Percentiles rank a stretch among this genome's conserved stretches.
Evolutionary conservation across 2,113 vertebrate genomes (phyloP).

Genomic region (Oryzias melastigma): DNA sequence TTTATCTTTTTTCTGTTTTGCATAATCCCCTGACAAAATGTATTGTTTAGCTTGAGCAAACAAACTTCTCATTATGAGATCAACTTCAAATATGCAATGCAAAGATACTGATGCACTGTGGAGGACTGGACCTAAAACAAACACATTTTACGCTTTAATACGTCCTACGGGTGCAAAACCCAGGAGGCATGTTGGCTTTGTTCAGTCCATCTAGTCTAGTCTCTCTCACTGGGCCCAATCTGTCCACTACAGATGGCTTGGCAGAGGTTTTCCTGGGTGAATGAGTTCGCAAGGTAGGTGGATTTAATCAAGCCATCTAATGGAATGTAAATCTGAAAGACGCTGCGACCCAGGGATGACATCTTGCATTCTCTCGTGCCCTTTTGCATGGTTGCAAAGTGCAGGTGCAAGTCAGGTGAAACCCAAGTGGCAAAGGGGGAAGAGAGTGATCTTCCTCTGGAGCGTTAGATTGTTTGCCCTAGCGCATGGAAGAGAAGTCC

Average conservation of each 20-base stretch:
- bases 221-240: slow-evolving; percentile 6
- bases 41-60: too few relatives aligned
- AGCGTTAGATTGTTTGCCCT: slow-evolving; percentile 18
- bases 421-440: slow-evolving; percentile 17
- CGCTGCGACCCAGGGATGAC: slow-evolving; percentile 35
- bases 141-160: slow-evolving; percentile 9
- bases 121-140: slow-evolving; percentile 51
- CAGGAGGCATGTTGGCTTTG: slow-evolving; percentile 35
- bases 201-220: slow-evolving; percentile 47
- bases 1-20: too few relatives aligned
- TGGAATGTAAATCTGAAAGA: slow-evolving; percentile 66
- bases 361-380: slow-evolving; percentile 40
- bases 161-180: too few relatives aligned
- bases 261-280: slow-evolving; percentile 38
- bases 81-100: too few relatives aligned
- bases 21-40: too few relatives aligned
- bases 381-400: slow-evolving; percentile 34
- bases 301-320: slow-evolving; percentile 67
- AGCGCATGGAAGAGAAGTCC: slow-evolving; percentile 13
- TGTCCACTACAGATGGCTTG: slow-evolving; percentile 56
- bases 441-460: slow-evolving; percentile 29
- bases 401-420: slow-evolving; percentile 57
- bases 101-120: too few relatives aligned
- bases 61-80: too few relatives aligned
- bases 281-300: slow-evolving; percentile 56